These are phyloP conservation scores for Picus viridis DNA, from an alignment of 2,797 vertebrate genomes.

Conservation along the genomic window DNA sequence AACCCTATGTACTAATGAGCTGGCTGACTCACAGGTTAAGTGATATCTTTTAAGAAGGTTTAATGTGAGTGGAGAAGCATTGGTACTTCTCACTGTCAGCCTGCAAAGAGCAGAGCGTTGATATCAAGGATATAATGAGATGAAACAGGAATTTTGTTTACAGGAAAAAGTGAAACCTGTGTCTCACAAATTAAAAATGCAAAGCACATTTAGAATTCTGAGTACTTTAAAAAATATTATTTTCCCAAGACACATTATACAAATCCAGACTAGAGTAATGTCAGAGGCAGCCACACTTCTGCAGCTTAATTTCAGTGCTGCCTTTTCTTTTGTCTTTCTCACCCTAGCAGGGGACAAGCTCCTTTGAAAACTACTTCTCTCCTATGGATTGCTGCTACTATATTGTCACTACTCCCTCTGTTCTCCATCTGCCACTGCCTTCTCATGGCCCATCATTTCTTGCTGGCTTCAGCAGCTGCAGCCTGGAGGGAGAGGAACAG, in stretches of 20 bases:
- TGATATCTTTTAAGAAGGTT: background rate
- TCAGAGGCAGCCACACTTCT: background rate
- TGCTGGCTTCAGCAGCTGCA: background rate
- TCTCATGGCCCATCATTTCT: background rate
- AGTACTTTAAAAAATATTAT: background rate
- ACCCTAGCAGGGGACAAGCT: background rate
- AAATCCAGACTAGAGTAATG: background rate
- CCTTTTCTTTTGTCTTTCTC: background rate
- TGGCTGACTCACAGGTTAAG: background rate
- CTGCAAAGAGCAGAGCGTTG: background rate
- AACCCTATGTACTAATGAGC: background rate
- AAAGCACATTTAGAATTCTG: background rate
- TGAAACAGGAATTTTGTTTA: background rate
- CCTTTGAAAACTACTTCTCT: background rate
- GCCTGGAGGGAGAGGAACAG: background rate
- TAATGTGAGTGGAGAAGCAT: background rate
- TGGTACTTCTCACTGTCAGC: background rate
- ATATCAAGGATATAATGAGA: background rate
- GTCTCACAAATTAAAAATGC: background rate
- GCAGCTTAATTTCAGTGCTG: background rate
- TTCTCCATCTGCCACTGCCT: conserved; percentile 24
- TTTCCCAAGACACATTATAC: background rate
- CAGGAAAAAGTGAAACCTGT: background rate
- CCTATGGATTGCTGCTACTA: background rate
- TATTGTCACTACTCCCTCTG: background rate